Evolutionary conservation across 2,797 vertebrate genomes (phyloP), one percentile per base, ranked within the genome.

Genomic region (Gymnoscopelus braueri): DNA sequence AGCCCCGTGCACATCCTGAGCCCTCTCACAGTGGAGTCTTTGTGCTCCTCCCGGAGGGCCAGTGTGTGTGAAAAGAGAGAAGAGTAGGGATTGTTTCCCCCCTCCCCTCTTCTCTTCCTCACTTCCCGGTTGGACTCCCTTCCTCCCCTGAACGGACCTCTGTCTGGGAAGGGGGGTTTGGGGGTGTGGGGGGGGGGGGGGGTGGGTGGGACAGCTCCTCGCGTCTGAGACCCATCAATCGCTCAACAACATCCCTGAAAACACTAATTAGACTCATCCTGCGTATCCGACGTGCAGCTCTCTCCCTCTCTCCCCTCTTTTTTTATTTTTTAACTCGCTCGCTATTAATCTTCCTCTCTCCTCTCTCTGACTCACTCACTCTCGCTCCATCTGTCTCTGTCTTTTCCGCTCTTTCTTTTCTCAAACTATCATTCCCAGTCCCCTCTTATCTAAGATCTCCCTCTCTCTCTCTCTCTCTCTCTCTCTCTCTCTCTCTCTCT

Each of bases 1-100:
- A 44, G 39, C 39, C 39, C 39, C 9, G 39, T 44, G 69, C 67
- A 29, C 68, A 50, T 59, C 72, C 75, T 75, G 84, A 74, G 78
- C 65, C 61, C 76, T 66, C 67, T 84, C 79, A 92, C 82, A 92
- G 81, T 87, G 83, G 74, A 69, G 60, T 78, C 85, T 86, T 90
- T 91, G 86, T 91, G 71, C 39, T 44, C 2, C 1, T 80, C 77
- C 67, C 71, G 74, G 67, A 19, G 74, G 78, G 73, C 77, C 78
- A 77, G 75, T 72, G 84, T 82, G 84, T 82, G 80, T 83, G 87
- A 85, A 85, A 69, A 63, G 71, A 61, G 65, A 80, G 72, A 74
- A 83, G 84, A 77, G 72, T 70, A 75, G 75, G 84, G 70, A 80
- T 80, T 70, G 71, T 80, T 87, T 7, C 35, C 39, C 39, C 39